Percentiles rank a stretch among this genome's conserved stretches.
Conservation (phyloP, 2,797 vertebrate genomes). For the Ctenosaura bakeri region DNA sequence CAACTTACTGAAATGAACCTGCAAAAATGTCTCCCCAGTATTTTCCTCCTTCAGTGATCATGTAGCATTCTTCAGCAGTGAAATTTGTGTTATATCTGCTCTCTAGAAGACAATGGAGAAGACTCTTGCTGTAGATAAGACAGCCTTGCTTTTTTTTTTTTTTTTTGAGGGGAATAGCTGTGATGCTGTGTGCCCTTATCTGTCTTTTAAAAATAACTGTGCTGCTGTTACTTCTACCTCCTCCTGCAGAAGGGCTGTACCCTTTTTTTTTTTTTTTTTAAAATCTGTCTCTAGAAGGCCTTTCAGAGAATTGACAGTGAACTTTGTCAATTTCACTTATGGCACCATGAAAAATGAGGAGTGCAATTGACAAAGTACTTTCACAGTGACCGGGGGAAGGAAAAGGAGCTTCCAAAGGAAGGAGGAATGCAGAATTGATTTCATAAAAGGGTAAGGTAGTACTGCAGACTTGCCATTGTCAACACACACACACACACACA, state of each 20-base stretch:
- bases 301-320: neutral
- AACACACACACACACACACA: neutral
- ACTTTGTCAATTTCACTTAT: neutral
- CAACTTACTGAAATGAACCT: neutral
- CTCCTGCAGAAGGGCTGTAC: neutral
- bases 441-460: neutral
- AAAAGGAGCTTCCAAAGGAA: neutral
- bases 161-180: neutral
- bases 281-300: neutral
- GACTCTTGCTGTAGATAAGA: neutral
- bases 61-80: neutral
- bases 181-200: neutral
- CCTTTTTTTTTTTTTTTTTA: too few species aligned
- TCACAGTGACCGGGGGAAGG: neutral
- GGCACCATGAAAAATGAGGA: neutral
- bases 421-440: neutral
- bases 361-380: neutral
- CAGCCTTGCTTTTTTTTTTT: neutral
- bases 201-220: neutral
- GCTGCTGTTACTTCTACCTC: neutral
- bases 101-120: too few species aligned
- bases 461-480: neutral
- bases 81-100: neutral
- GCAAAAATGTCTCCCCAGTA: neutral
- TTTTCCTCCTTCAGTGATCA: neutral